These are phyloP conservation scores for Ramphastos sulfuratus DNA, from an alignment of 2,113 vertebrate species.

Conservation along the genomic window DNA sequence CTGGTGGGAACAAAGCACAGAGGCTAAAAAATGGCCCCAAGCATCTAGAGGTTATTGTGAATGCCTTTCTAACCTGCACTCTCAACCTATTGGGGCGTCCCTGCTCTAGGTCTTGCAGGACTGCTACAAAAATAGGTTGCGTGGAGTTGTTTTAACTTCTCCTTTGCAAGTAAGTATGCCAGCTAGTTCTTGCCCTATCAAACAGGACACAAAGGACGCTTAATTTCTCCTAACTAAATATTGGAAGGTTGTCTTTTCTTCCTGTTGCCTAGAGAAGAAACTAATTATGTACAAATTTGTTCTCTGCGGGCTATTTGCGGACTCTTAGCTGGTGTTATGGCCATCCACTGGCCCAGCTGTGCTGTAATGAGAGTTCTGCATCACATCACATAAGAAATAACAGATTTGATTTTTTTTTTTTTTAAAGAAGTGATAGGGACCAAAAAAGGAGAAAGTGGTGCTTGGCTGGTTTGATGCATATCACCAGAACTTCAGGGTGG, in stretches of 20 bases:
- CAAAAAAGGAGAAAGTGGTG: background rate
- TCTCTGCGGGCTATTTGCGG: background rate
- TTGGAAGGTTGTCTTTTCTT: background rate
- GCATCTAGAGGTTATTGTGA: background rate
- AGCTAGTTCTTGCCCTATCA: background rate
- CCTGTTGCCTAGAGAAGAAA: slow-evolving; percentile 47
- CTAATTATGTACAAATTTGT: background rate
- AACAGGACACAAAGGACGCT: background rate
- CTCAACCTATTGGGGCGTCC: background rate
- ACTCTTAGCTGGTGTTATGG: background rate
- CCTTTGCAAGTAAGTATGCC: background rate
- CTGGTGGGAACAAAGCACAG: background rate
- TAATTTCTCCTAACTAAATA: slow-evolving; percentile 4
- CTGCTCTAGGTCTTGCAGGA: background rate
- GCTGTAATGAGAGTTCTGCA: background rate
- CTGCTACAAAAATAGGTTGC: background rate
- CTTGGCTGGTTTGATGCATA: background rate
- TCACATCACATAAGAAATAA: background rate
- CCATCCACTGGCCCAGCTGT: accelerated
- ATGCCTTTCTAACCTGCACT: background rate
- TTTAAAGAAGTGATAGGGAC: background rate
- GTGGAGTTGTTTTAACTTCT: background rate
- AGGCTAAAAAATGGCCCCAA: background rate
- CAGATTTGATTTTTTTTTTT: background rate
- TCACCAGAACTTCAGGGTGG: background rate